Evolutionary conservation across 1,140 invertebrate species (phyloP).

Genomic region (Dreissena polymorpha): DNA sequence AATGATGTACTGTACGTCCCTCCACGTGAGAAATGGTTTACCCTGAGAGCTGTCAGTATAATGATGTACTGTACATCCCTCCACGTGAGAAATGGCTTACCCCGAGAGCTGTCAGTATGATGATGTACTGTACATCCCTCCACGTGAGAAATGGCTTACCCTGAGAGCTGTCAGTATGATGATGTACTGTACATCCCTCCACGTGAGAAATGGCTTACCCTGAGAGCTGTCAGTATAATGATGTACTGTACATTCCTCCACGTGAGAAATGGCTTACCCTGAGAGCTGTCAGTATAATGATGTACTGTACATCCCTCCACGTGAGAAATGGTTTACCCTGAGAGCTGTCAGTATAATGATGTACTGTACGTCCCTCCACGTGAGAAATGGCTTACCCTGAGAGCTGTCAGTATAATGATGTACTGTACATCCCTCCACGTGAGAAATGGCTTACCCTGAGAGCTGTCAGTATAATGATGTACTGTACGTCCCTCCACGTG

Average conservation of each 20-base stretch:
- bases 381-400: constrained; percentile 91
- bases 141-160: constrained; percentile 94
- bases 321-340: constrained; percentile 95
- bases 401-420: constrained; percentile 96
- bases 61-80: constrained; percentile 98
- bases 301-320: constrained; percentile 98
- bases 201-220: constrained; percentile 93
- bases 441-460: constrained; percentile 89
- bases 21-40: constrained; percentile 96
- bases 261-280: constrained; percentile 91
- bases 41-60: constrained; percentile 94
- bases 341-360: constrained; percentile 96
- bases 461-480: constrained; percentile 96
- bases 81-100: constrained; percentile 95
- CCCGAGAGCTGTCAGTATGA: constrained; percentile 96
- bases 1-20: constrained; percentile 98
- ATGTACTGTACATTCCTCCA: constrained; percentile 99
- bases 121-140: constrained; percentile 98
- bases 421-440: constrained; percentile 99
- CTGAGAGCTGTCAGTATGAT: constrained; percentile 96
- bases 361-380: constrained; percentile 98
- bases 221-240: constrained; percentile 95
- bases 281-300: constrained; percentile 96
- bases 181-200: constrained; percentile 98
- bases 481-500: constrained; percentile 98